Percentiles rank a stretch among this genome's conserved stretches.
Conservation (phyloP, 1,140 invertebrate genomes). For the Varroa destructor region DNA sequence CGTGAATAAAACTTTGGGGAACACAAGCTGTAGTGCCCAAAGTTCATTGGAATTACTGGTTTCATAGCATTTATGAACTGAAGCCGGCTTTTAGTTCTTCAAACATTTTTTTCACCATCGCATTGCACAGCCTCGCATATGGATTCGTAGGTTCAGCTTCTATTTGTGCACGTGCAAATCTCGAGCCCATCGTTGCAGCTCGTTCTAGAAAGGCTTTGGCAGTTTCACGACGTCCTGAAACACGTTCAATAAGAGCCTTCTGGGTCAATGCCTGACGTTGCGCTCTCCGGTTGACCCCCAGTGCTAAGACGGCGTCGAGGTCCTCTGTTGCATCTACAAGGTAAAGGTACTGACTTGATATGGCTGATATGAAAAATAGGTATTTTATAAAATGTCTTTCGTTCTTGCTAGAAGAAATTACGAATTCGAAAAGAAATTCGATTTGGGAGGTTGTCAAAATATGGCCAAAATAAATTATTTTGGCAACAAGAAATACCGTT, state of each 20-base stretch:
- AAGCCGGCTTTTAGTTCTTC: constrained; percentile 38
- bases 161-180: constrained; percentile 64
- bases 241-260: constrained; percentile 6
- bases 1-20: too few relatives aligned
- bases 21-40: too few relatives aligned
- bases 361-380: too few relatives aligned
- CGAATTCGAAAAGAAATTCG: too few relatives aligned
- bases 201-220: constrained; percentile 45
- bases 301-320: background rate
- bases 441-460: too few relatives aligned
- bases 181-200: constrained; percentile 58
- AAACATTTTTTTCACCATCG: constrained; percentile 66
- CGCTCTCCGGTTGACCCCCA: constrained; percentile 12
- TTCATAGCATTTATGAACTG: background rate
- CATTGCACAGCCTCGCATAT: constrained; percentile 76
- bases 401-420: too few relatives aligned
- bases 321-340: background rate
- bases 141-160: constrained; percentile 55
- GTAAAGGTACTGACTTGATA: background rate
- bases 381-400: too few relatives aligned
- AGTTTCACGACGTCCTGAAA: background rate
- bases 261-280: constrained; percentile 11
- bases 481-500: too few relatives aligned
- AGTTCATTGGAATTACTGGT: too few relatives aligned
- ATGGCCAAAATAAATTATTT: too few relatives aligned